Evolutionary conservation across 2,797 vertebrate species (phyloP).

Genomic region (Potorous gilbertii): DNA sequence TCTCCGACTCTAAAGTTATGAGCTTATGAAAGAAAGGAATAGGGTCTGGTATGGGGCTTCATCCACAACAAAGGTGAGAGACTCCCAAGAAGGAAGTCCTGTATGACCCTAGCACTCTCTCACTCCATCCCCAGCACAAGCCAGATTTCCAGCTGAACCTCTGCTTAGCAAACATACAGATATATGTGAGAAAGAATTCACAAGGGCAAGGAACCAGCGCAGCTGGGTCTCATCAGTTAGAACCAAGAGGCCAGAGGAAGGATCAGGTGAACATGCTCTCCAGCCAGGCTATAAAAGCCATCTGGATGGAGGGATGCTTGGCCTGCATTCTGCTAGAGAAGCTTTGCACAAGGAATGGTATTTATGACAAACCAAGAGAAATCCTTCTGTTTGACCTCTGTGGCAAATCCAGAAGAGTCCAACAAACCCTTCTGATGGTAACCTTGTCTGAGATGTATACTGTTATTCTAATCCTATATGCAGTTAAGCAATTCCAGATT

Average conservation of each 20-base stretch:
- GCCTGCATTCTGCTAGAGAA: neutral
- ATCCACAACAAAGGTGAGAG: neutral
- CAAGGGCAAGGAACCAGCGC: neutral
- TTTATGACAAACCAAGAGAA: neutral
- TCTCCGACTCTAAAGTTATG: neutral
- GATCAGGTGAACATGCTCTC: neutral
- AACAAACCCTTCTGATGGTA: neutral
- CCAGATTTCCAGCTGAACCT: neutral
- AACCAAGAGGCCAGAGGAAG: neutral
- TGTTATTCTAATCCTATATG: neutral
- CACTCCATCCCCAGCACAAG: neutral
- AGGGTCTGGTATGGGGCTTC: neutral
- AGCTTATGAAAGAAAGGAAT: neutral
- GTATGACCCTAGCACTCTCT: neutral
- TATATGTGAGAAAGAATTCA: neutral
- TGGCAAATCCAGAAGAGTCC: neutral
- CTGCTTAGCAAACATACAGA: neutral
- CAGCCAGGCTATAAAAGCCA: neutral
- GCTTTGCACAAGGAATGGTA: neutral
- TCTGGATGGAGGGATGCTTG: neutral
- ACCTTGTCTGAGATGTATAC: neutral
- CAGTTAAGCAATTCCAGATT: neutral
- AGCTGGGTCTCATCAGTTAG: neutral
- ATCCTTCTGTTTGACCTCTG: slow-evolving; percentile 6
- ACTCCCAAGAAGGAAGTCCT: neutral